Evolutionary conservation across 2,888 invertebrate genomes (phyloP), one percentile per base, ranked within the genome.

Genomic region (Idaea dimidiata): DNA sequence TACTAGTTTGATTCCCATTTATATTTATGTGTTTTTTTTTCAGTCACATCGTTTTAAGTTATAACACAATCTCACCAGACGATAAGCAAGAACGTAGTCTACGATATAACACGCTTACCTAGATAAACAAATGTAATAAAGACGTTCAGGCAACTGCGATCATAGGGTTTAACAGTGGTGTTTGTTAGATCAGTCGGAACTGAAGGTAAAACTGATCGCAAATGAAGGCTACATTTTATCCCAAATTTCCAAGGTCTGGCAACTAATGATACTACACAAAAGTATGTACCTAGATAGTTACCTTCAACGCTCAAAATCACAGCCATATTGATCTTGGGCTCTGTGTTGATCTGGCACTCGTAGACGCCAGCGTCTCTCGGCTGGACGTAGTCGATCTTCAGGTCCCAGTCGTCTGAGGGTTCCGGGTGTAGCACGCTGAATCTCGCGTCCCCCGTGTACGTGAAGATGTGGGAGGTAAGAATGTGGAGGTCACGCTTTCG

Each of bases 341-440:
- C 97, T 0, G 97, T 97, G 89, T 97, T 97, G 74, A 97, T 96
- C 93, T 97, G 97, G 79, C 97, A 97, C 87, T 97, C 97, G 91
- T 97, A 97, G 66, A 97, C 95, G 7, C 97, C 97, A 1, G 95
- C 97, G 83, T 97, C 97, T 24, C 97, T 87, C 59, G 95, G 95
- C 89, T 97, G 97, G 16, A 97, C 97, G 85, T 95, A 97, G 80
- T 96, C 96, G 70, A 97, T 95, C 86, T 95, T 95, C 71, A 97
- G 93, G 85, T 96, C 96, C 97, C 97, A 97, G 86, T 97, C 97
- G 82, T 97, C 97, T 18, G 96, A 96, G 8, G 95, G 95, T 71
- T 97, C 96, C 0, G 97, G 96, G 84, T 97, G 97, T 17, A 96
- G 93, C 1, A 97, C 96, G 76, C 96, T 96, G 92, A 97, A 97